A percentile compares a stretch with the other conserved stretches of the same genome.
Evolutionary conservation across 2,888 invertebrate species (phyloP).

Genomic region (Pycnomerus fuliginosus): DNA sequence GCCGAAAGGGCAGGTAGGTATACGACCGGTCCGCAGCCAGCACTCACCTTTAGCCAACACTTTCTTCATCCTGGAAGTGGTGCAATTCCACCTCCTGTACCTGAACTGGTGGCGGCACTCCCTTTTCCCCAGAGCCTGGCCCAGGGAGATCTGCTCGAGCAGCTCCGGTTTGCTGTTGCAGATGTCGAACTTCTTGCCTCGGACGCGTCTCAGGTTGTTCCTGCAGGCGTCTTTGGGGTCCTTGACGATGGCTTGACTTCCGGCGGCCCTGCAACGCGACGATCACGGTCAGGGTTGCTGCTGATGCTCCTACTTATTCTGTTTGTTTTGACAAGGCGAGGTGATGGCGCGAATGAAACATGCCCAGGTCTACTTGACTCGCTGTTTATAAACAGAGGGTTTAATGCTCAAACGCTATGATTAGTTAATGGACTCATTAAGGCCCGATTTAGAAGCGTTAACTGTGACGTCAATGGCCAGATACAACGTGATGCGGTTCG

Average conservation of each 20-base stretch:
- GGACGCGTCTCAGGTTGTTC: constrained; percentile 70
- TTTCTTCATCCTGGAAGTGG: constrained; percentile 77
- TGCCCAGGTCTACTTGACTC: constrained; percentile 36
- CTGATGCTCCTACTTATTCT: no score
- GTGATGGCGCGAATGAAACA: constrained; percentile 37
- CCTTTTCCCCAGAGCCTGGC: constrained; percentile 77
- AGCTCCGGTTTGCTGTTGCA: constrained; percentile 84
- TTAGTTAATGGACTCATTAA: constrained; percentile 53
- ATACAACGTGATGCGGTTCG: no score
- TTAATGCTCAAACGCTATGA: constrained; percentile 51
- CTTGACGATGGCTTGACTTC: constrained; percentile 81
- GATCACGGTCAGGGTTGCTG: neutral
- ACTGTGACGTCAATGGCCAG: constrained; percentile 6
- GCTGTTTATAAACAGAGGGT: constrained; percentile 46
- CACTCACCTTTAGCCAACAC: constrained; percentile 80
- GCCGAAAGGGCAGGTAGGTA: constrained; percentile 31
- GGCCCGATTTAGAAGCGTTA: constrained; percentile 41
- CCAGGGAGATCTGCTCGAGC: constrained; percentile 79
- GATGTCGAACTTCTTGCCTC: constrained; percentile 76
- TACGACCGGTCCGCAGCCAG: no score
- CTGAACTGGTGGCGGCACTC: constrained; percentile 89
- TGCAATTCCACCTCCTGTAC: constrained; percentile 87
- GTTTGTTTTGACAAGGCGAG: constrained; percentile 30
- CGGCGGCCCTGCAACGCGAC: constrained; percentile 65
- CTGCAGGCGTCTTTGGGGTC: constrained; percentile 88